Conservation (phyloP, 2,888 invertebrate genomes). For the Oligia latruncula region DNA sequence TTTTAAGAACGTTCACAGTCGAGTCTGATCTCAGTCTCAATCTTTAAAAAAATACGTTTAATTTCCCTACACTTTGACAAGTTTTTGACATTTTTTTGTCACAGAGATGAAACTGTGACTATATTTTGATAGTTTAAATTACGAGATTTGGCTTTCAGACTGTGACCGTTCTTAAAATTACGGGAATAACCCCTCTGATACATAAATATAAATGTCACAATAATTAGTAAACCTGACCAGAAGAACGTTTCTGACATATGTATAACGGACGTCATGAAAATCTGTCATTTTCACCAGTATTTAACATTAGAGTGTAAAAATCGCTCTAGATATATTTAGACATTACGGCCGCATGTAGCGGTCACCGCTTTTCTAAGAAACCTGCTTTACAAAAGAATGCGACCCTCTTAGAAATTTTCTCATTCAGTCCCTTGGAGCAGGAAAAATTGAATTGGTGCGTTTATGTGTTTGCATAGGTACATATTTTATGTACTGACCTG, state of each 20-base stretch:
- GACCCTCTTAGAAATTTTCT: neutral
- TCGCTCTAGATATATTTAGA: neutral
- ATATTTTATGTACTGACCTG: neutral
- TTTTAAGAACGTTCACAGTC: no score
- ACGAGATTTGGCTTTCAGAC: no score
- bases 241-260: no score
- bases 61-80: no score
- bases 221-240: neutral
- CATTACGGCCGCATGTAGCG: neutral
- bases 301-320: no score
- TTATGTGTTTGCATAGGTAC: neutral
- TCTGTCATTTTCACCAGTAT: no score
- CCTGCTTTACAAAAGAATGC: neutral
- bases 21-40: no score
- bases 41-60: no score
- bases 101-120: no score
- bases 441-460: neutral
- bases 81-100: no score
- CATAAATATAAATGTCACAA: neutral
- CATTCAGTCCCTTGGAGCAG: neutral
- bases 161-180: neutral
- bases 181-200: neutral
- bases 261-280: no score
- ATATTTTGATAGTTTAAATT: no score
- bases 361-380: neutral